A percentile compares a stretch with the other conserved stretches of the same genome.
Conservation (phyloP, 2,113 vertebrate species). For the Acrocephalus kingi region DNA sequence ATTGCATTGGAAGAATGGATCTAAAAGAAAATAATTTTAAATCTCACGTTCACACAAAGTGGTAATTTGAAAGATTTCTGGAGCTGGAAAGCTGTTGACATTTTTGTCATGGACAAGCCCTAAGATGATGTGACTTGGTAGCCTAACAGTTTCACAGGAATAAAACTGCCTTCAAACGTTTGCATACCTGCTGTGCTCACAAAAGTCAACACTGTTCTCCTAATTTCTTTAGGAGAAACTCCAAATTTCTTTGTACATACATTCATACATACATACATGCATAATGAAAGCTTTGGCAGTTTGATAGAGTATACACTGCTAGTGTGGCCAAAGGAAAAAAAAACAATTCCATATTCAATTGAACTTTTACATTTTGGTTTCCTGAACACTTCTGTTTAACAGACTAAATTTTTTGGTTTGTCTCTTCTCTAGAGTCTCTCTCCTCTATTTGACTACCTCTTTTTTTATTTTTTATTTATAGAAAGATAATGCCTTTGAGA, state of each 20-base stretch:
- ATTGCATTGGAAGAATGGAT: background rate
- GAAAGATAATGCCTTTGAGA: background rate
- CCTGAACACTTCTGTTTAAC: background rate
- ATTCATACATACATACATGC: background rate
- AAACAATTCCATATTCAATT: background rate
- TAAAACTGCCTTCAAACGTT: background rate
- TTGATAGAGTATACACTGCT: background rate
- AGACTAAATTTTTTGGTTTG: background rate
- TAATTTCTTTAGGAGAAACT: background rate
- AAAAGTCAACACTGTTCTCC: background rate
- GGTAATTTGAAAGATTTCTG: background rate
- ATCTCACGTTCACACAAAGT: background rate
- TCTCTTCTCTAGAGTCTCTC: background rate
- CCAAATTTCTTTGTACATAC: background rate
- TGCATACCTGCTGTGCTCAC: background rate
- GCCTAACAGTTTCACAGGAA: background rate
- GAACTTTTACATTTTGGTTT: background rate
- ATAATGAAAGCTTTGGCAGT: background rate
- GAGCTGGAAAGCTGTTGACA: background rate
- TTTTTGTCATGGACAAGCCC: background rate
- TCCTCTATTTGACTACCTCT: background rate
- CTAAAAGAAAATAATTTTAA: background rate
- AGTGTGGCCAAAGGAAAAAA: background rate
- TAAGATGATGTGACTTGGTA: background rate
- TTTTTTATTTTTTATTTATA: background rate